These are phyloP conservation scores for Onthophagus sagittarius DNA, from an alignment of 2,888 invertebrate genomes.

Conservation along the genomic window DNA sequence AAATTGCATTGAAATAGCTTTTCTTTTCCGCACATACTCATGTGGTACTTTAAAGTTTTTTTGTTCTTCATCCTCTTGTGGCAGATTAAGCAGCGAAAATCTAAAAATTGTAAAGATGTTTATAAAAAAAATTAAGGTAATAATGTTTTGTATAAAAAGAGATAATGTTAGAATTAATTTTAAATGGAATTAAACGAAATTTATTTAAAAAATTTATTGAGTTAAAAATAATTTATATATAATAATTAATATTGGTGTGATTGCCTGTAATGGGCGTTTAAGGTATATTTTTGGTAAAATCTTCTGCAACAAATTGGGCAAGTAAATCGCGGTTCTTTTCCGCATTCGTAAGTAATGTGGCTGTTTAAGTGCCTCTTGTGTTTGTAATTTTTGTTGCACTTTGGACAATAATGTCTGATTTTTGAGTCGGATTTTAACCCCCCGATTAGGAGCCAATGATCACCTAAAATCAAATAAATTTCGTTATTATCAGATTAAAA, in stretches of 20 bases:
- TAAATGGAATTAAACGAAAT: too few species aligned
- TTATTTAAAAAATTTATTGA: not conserved
- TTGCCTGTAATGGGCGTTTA: slow-evolving; percentile 29
- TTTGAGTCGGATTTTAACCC: slow-evolving; percentile 13
- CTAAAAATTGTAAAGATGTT: not conserved
- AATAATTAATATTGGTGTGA: slow-evolving; percentile 4
- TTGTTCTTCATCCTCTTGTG: slow-evolving; percentile 15
- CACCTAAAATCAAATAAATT: not conserved
- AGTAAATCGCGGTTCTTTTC: slow-evolving; percentile 49
- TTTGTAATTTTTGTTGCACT: slow-evolving; percentile 31
- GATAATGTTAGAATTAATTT: too few species aligned
- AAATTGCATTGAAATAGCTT: slow-evolving; percentile 6
- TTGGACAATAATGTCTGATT: slow-evolving; percentile 38
- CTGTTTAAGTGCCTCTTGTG: slow-evolving; percentile 30
- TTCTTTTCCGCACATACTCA: slow-evolving; percentile 12
- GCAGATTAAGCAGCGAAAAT: slow-evolving; percentile 14
- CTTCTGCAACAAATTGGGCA: slow-evolving; percentile 45
- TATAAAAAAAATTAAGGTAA: too few species aligned
- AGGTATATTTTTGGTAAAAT: slow-evolving; percentile 38
- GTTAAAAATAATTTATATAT: not conserved
- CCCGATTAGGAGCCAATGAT: not conserved
- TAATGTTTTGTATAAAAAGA: too few species aligned
- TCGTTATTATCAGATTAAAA: not conserved
- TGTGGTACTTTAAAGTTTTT: not conserved
- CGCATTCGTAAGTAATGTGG: slow-evolving; percentile 46